These are phyloP conservation scores for Busseola fusca DNA, from an alignment of 2,888 invertebrate species.

Conservation along the genomic window DNA sequence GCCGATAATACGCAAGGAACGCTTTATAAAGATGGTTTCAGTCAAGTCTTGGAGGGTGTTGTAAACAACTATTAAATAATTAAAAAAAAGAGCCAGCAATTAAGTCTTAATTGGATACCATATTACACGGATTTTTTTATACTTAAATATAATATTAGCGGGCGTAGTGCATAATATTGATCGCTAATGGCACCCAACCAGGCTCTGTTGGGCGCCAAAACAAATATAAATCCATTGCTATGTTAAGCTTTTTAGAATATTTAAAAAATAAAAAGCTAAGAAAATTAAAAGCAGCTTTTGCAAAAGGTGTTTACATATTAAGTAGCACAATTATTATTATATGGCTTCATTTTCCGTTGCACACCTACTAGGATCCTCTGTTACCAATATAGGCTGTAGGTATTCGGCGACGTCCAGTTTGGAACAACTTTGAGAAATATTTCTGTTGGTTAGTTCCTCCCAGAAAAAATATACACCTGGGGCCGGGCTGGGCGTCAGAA, in stretches of 20 bases:
- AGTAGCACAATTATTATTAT: not conserved
- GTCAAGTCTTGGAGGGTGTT: not conserved
- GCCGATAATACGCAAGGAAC: not conserved
- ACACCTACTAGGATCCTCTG: too few species aligned
- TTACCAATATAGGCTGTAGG: not conserved
- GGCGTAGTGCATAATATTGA: not conserved
- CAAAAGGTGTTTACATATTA: not conserved
- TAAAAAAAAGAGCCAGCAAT: not conserved
- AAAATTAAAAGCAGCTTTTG: too few species aligned
- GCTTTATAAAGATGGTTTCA: not conserved
- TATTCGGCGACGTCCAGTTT: not conserved
- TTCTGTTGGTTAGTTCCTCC: too few species aligned
- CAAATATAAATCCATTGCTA: not conserved
- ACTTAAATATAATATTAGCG: not conserved
- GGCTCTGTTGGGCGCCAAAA: constrained; percentile 5
- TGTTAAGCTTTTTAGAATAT: not conserved
- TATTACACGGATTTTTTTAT: not conserved
- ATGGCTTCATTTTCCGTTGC: not conserved
- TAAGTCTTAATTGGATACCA: not conserved
- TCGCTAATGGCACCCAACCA: not conserved
- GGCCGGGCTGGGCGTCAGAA: too few species aligned
- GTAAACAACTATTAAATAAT: not conserved
- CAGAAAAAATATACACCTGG: too few species aligned
- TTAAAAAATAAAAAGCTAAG: not conserved
- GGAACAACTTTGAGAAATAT: too few species aligned